phyloP scores from a whole-genome alignment of 2,888 invertebrate species.

The Orchesella flavescens region DNA sequence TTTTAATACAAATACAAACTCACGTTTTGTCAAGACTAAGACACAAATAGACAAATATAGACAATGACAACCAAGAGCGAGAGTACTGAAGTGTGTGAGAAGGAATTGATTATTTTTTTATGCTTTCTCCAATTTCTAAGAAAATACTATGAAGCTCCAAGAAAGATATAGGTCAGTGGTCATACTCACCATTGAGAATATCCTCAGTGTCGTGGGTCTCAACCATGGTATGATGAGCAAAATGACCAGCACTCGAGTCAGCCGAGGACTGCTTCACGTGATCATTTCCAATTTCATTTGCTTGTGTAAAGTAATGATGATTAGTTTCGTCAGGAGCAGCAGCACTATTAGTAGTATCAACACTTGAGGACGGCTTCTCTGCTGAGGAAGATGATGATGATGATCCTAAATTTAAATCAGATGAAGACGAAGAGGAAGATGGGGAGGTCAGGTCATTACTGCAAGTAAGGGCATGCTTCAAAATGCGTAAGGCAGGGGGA shows the following conservation, averaged over 20 bases:
- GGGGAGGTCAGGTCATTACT: conserved; percentile 51
- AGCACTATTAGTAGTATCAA: not conserved
- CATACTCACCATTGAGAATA: conserved; percentile 63
- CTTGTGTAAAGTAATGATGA: not conserved
- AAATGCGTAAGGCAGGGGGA: conserved; percentile 57
- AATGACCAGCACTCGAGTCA: conserved; percentile 27
- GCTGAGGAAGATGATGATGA: conserved; percentile 30
- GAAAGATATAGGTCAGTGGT: too few relatives aligned
- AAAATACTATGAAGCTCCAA: too few relatives aligned
- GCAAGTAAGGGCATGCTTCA: conserved; percentile 59
- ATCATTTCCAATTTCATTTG: conserved; percentile 11
- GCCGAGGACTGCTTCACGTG: conserved; percentile 22
- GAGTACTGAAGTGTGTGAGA: too few relatives aligned
- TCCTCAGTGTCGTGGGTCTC: conserved; percentile 61
- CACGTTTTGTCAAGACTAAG: too few relatives aligned
- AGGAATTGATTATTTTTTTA: too few relatives aligned
- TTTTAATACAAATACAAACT: too few relatives aligned
- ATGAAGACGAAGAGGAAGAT: conserved; percentile 9
- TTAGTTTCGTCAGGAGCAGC: not conserved
- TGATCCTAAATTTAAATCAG: not conserved
- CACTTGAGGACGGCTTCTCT: conserved; percentile 25
- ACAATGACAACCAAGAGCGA: too few relatives aligned
- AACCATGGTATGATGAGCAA: conserved; percentile 62
- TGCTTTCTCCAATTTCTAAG: too few relatives aligned
- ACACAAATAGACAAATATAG: too few relatives aligned